Percentiles rank a stretch among this genome's conserved stretches.
Conservation (phyloP, 1,140 invertebrate genomes). For the Leptopilina clavipes region DNA sequence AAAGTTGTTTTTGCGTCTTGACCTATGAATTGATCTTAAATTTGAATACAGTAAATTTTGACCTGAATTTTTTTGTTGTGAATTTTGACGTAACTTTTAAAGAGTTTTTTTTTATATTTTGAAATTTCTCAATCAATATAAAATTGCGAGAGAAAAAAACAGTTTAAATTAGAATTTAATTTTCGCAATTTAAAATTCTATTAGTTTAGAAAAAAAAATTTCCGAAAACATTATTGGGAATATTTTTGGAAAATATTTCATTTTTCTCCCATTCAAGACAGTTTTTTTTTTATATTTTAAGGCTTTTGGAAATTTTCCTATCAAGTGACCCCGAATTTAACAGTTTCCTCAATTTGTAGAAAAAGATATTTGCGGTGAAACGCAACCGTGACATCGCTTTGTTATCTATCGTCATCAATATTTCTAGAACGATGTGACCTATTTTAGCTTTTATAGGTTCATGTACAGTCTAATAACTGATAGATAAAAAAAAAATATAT, state of each 20-base stretch:
- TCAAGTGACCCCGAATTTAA: background rate
- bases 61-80: no score
- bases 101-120: no score
- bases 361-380: background rate
- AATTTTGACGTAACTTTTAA: no score
- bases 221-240: no score
- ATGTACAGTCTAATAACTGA: background rate
- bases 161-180: no score
- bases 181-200: no score
- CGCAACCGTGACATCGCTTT: constrained; percentile 1
- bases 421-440: constrained; percentile 8
- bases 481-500: background rate
- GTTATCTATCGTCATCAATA: constrained; percentile 20
- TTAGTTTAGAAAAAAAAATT: no score
- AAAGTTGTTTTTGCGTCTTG: no score
- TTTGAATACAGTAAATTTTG: no score
- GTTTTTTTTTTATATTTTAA: background rate
- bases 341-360: background rate
- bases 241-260: background rate
- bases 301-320: background rate
- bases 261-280: background rate
- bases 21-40: no score
- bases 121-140: no score
- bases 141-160: no score
- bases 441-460: background rate